These are phyloP conservation scores for Dolichoris vasculosae DNA, from an alignment of 1,140 invertebrate genomes.

Conservation along the genomic window DNA sequence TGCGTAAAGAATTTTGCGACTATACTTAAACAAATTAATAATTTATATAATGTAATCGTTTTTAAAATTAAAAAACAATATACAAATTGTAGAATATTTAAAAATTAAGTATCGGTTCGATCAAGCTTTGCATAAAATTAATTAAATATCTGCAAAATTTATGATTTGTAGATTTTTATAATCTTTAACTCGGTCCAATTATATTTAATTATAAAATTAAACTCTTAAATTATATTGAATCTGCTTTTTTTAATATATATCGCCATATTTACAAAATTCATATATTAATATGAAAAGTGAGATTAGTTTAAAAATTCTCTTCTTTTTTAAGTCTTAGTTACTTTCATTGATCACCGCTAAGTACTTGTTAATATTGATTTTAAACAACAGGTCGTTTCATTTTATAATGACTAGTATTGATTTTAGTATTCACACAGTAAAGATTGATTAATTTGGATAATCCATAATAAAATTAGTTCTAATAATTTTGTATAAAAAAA, in stretches of 20 bases:
- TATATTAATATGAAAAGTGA: slow-evolving; percentile 20
- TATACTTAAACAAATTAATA: not conserved
- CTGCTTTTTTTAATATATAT: not conserved
- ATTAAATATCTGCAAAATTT: not conserved
- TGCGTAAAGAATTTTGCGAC: not conserved
- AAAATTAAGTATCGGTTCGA: too few species aligned
- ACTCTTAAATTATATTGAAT: not conserved
- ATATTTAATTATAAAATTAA: not conserved
- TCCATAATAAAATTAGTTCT: slow-evolving; percentile 15
- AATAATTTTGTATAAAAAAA: slow-evolving; percentile 29
- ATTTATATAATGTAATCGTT: not conserved
- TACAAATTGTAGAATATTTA: not conserved
- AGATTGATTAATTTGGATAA: slow-evolving; percentile 18
- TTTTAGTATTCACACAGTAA: slow-evolving; percentile 27
- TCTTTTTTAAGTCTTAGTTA: slow-evolving; percentile 25
- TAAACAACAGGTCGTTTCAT: slow-evolving; percentile 13
- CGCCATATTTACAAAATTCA: slow-evolving; percentile 33
- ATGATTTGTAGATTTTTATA: not conserved
- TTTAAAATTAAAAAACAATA: not conserved
- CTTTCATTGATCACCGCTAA: slow-evolving; percentile 23
- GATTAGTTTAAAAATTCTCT: slow-evolving; percentile 6
- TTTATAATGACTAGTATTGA: slow-evolving; percentile 32
- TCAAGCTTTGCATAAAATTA: not conserved
- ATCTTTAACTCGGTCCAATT: not conserved
- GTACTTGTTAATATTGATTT: slow-evolving; percentile 31